Base-by-base conservation (phyloP, 2,113 vertebrate species). In the Campylorhamphus procurvoides region DNA sequence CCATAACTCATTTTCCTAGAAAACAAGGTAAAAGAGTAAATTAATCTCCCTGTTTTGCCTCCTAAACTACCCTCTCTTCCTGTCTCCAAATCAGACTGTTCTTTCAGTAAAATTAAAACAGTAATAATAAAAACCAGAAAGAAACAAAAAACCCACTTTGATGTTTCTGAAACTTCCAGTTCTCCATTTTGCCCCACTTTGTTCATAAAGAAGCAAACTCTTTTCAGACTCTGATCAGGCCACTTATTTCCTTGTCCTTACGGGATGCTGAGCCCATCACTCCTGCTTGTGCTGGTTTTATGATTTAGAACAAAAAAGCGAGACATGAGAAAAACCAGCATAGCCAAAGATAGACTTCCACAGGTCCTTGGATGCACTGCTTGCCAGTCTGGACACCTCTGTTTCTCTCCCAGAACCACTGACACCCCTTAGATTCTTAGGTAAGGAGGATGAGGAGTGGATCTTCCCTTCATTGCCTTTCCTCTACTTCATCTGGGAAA, bases 311-410 rank as follows among this genome's bases (percentile, higher is more conserved):
- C 24, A 44, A 29, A 79, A 52, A 27, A 16, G 13, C 17, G 50
- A 44, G 50, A 44, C 23, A 29, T 5, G 18, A 55, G 22, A 53
- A 60, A 67, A 39, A 6, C 39, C 29, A 67, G 25, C 39, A 63
- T 18, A 31, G 35, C n/a, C 33, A 12, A 28, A 67, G 60, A 37
- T 9, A 50, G 53, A 39, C 5, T 37, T 9, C 5, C 49, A 5
- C 20, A 8, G 12, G 46, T 8, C 50, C 40, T 18, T 3, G 15
- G 27, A 3, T 4, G 5, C 5, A 3, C 2, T 37, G 9, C 8
- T 73, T 18, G 50, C 18, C 50, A 67, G n/a, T 24, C 37, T n/a
- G 29, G 46, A 56, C 53, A 12, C 4, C 40, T 74, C 59, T 10
- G 9, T 17, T 6, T 29, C 27, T 64, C 40, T 39, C 19, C 46